Evolutionary conservation across 2,113 vertebrate genomes (phyloP).

Genomic region (Amazona guildingii): DNA sequence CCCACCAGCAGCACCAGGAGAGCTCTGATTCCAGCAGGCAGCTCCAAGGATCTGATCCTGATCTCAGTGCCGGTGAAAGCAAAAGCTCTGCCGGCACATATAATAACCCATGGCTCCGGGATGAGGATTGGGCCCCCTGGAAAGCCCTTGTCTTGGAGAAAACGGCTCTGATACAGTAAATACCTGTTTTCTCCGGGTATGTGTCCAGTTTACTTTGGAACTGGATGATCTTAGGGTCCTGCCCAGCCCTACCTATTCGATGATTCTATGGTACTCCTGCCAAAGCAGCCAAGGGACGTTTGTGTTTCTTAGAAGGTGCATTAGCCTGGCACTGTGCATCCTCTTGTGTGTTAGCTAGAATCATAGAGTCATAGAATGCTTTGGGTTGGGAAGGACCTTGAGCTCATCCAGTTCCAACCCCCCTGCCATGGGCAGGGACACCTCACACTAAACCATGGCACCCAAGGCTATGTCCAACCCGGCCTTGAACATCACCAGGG

Average conservation of each 20-base stretch:
- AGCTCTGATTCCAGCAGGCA: neutral
- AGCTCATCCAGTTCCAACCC: too few species aligned
- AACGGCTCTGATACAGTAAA: neutral
- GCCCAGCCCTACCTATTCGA: too few species aligned
- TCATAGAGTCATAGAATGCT: too few species aligned
- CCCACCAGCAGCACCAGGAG: neutral
- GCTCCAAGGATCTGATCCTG: neutral
- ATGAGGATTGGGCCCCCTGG: neutral
- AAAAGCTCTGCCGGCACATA: neutral
- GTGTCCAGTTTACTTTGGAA: neutral
- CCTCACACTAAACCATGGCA: too few species aligned
- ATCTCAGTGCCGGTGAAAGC: neutral
- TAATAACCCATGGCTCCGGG: accelerated
- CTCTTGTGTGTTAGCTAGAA: neutral
- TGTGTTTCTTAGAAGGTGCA: neutral
- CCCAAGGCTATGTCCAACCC: too few species aligned
- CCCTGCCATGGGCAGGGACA: too few species aligned
- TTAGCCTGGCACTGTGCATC: neutral
- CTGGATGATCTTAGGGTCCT: too few species aligned
- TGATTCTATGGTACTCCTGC: neutral
- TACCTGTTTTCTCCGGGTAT: neutral
- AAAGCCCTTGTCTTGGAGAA: neutral
- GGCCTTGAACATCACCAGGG: too few species aligned
- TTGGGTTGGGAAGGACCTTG: too few species aligned
- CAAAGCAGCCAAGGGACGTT: neutral